Conservation (phyloP, 1,140 invertebrate genomes). For the Calliopsis andreniformis region DNA sequence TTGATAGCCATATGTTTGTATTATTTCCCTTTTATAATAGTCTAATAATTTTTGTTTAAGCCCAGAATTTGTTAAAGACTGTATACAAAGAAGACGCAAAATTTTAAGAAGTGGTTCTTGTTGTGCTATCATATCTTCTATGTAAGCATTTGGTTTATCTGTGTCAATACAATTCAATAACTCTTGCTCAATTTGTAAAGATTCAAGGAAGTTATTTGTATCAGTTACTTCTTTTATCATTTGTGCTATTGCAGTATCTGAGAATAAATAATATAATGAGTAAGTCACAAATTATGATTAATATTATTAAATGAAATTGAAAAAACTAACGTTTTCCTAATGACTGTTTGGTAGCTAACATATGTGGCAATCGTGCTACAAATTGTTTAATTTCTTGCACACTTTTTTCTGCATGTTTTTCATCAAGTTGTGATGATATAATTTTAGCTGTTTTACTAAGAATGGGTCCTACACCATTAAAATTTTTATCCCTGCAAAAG, state of each 20-base stretch:
- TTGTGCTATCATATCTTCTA: slow-evolving; percentile 95
- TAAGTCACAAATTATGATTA: neutral
- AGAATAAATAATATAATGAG: slow-evolving; percentile 38
- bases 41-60: slow-evolving; percentile 94
- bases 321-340: slow-evolving; percentile 83
- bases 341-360: slow-evolving; percentile 93
- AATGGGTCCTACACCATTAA: slow-evolving; percentile 93
- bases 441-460: slow-evolving; percentile 93
- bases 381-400: slow-evolving; percentile 97
- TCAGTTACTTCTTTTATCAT: slow-evolving; percentile 88
- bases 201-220: slow-evolving; percentile 85
- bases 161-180: slow-evolving; percentile 95
- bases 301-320: slow-evolving; percentile 3
- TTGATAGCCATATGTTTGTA: slow-evolving; percentile 94
- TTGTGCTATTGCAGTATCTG: slow-evolving; percentile 90
- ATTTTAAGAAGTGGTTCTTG: slow-evolving; percentile 91
- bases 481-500: slow-evolving; percentile 92
- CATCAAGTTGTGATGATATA: slow-evolving; percentile 93
- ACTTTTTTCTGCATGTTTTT: slow-evolving; percentile 92
- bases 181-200: slow-evolving; percentile 91
- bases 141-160: slow-evolving; percentile 92
- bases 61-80: slow-evolving; percentile 93
- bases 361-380: slow-evolving; percentile 93
- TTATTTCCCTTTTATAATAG: slow-evolving; percentile 95
- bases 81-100: slow-evolving; percentile 93